A percentile compares a stretch with the other conserved stretches of the same genome.
These are phyloP conservation scores for Liolophura sinensis DNA, from an alignment of 1,140 invertebrate genomes.

Conservation along the genomic window DNA sequence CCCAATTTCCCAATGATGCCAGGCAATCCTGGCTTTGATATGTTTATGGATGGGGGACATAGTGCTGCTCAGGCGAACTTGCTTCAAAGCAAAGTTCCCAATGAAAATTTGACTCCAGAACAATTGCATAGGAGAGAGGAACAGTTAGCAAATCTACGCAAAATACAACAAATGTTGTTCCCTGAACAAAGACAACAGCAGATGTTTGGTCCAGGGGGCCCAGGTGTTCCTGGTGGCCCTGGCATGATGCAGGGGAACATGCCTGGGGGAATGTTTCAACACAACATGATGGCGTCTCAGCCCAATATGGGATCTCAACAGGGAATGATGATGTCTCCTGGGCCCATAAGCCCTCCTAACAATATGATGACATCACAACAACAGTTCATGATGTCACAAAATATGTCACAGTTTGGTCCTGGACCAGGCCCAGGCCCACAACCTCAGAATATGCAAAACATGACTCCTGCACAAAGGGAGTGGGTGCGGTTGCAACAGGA, in stretches of 20 bases:
- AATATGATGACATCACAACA: conserved; percentile 47
- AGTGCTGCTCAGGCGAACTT: conserved; percentile 35
- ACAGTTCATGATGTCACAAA: conserved; percentile 36
- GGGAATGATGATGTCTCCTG: conserved; percentile 46
- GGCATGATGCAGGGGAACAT: conserved; percentile 41
- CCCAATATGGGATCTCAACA: conserved; percentile 51
- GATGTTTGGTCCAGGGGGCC: conserved; percentile 18
- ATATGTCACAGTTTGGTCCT: conserved; percentile 41
- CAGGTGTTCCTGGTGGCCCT: conserved; percentile 15
- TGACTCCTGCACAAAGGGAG: conserved; percentile 56
- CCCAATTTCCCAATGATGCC: conserved; percentile 37
- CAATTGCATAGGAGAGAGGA: conserved; percentile 92
- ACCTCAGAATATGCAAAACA: conserved; percentile 42
- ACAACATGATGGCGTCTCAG: conserved; percentile 42
- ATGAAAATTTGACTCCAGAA: conserved; percentile 95
- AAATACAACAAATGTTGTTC: conserved; percentile 91
- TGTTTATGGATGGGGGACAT: conserved; percentile 24
- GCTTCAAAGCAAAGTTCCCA: conserved; percentile 66
- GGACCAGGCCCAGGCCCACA: conserved; percentile 17
- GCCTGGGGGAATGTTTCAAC: conserved; percentile 41
- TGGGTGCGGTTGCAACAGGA: conserved; percentile 83
- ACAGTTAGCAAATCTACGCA: conserved; percentile 85
- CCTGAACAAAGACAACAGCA: conserved; percentile 65
- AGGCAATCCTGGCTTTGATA: conserved; percentile 36
- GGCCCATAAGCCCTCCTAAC: conserved; percentile 17